Base-by-base conservation (phyloP, 2,888 invertebrate genomes). In the Campoplex nolae region DNA sequence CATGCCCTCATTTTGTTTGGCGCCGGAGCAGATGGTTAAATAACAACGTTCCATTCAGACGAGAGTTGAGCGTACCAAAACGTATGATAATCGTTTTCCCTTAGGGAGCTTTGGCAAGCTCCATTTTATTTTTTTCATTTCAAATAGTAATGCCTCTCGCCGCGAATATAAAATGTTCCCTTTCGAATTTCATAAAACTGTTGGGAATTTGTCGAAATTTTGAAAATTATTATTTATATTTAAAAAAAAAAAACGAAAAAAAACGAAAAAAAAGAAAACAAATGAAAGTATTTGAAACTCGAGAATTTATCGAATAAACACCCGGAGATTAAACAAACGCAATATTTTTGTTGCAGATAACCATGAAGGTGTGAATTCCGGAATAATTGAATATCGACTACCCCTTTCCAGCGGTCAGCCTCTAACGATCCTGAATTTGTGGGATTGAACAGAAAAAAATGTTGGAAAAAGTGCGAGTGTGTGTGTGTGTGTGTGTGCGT, bases 331-430 rank as follows among this genome's bases (percentile, higher is more conserved):
- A 18, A 18, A 48, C 35, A 28, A 62, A 35, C 51, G 23, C n/a
- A 9, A 48, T 38, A n/a, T 74, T 81, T 73, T 28, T 81, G 80
- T 81, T 81, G 80, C 80, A 81, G 80, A 81, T 81, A 45, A 38
- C 65, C 18, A 28, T 9, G 28, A 38, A 48, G 45, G 54, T 54
- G 48, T n/a, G 58, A 58, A 62, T 58, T 54, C 13, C 16, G 56
- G 58, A 45, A 45, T 70, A 42, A 75, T 42, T 67, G n/a, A 77
- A 67, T 38, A 68, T 45, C 79, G 58, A 28, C 54, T 23, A 28
- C 3, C 54, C 13, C 42, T 35, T 35, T 4, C 38, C 74, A 56
- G 51, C 35, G 35, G 3, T 80, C 62, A n/a, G 11, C 4, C 11
- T 35, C 8, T n/a, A 28, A 56, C 75, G 38, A 58, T 38, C 23